phyloP scores from a whole-genome alignment of 2,888 invertebrate species.

The Drosophila melanosoma region DNA sequence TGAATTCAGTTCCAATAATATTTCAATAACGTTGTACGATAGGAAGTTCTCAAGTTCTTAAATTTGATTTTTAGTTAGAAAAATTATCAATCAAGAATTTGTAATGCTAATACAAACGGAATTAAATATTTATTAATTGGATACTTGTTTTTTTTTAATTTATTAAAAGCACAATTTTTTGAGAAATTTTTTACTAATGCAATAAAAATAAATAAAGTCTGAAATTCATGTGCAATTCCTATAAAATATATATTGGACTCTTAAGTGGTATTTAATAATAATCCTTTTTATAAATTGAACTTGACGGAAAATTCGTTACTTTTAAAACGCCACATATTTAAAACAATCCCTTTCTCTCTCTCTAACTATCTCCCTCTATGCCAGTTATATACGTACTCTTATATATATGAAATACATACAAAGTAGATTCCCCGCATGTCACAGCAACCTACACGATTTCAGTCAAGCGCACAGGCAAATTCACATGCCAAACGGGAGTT shows the following conservation, averaged over 20 bases:
- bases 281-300: constrained; percentile 1
- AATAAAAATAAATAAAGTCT: not conserved
- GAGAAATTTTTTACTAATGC: not conserved
- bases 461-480: constrained; percentile 28
- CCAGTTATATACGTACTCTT: not conserved
- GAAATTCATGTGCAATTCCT: not conserved
- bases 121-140: not conserved
- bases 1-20: not conserved
- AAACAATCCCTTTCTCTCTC: not conserved
- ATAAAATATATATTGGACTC: not conserved
- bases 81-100: not conserved
- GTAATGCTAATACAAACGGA: not conserved
- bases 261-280: not conserved
- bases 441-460: constrained; percentile 13
- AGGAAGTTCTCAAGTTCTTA: not conserved
- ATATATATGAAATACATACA: constrained; percentile 1
- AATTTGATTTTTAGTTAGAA: too few species aligned
- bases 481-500: constrained; percentile 28
- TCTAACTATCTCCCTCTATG: not conserved
- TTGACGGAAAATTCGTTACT: not conserved
- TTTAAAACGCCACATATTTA: not conserved
- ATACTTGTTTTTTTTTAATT: not conserved
- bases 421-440: constrained; percentile 12
- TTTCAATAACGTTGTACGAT: not conserved
- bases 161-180: too few species aligned